Percentiles rank a stretch among this genome's conserved stretches.
phyloP scores from a whole-genome alignment of 2,797 vertebrate species.

The Harpagifer antarcticus region DNA sequence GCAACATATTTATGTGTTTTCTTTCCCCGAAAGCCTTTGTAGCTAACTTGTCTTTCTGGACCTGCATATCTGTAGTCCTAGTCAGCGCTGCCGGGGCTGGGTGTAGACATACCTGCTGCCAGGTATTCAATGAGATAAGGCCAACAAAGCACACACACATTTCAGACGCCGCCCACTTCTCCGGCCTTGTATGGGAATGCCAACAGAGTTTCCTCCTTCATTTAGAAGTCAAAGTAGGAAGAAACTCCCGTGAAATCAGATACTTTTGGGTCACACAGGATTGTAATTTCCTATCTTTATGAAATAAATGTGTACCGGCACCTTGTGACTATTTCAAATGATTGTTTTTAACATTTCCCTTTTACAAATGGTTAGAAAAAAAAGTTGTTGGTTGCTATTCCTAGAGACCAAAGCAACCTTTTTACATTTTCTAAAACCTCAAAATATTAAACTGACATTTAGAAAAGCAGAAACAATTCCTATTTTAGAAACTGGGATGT shows the following conservation, averaged over 20 bases:
- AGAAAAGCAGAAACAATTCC: too few species aligned
- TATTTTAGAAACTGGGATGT: too few species aligned
- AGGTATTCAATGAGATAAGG: constrained; percentile 39
- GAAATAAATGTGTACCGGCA: not conserved
- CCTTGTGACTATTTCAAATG: not conserved
- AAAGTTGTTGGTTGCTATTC: not conserved
- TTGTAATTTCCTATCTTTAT: not conserved
- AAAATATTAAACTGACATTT: not conserved
- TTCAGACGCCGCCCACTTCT: constrained; percentile 18
- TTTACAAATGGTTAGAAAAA: not conserved
- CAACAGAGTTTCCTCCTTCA: constrained; percentile 27
- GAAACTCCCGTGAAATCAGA: not conserved
- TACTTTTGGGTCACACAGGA: too few species aligned
- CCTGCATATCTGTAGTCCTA: constrained; percentile 5
- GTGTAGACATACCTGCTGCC: constrained; percentile 7
- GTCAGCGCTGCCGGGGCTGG: not conserved
- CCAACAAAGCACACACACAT: constrained; percentile 24
- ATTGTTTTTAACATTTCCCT: not conserved
- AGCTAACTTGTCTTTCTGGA: constrained; percentile 18
- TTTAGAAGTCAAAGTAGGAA: not conserved
- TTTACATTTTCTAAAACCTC: not conserved
- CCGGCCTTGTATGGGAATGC: not conserved
- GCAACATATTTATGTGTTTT: not conserved
- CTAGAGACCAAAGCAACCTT: not conserved
- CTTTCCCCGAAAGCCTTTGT: not conserved